Evolutionary conservation across 2,888 invertebrate genomes (phyloP), one percentile per base, ranked within the genome.

Genomic region (Lamproptera curius): DNA sequence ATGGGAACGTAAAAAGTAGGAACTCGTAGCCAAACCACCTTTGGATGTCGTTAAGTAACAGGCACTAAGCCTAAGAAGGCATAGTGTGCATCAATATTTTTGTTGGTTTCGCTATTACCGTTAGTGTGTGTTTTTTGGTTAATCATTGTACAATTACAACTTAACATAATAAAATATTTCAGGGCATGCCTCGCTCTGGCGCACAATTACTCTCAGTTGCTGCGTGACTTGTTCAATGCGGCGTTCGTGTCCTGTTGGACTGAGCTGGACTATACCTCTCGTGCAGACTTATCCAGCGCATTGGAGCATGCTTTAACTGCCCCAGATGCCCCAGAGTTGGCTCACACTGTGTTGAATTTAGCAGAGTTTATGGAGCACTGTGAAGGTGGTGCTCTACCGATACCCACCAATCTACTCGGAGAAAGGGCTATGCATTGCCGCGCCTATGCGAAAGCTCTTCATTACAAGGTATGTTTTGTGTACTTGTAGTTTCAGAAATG

Each of bases 321-420:
- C 0, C 96, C 97, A 2, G 98, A 98, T 69, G 92, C 98, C 45
- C 97, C 98, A 0, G 98, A 99, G 74, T 93, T 98, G 36, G 98
- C 97, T 0, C 98, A 98, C 67, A 97, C 97, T 0, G 95, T 99
- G 52, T 89, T 99, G 10, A 99, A 99, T 85, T 87, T 99, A 53
- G 98, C 98, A 0, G 99, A 99, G 77, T 99, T 99, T 67, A 98
- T 99, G 97, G 99, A 99, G 66, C 99, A 99, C 71, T 99, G 98
- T 67, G 99, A 99, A 67, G 94, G 96, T 68, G 98, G 98, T 16
- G 95, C 98, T 0, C 81, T 99, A 53, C 98, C 98, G 0, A 90
- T 99, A 51, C 94, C 97, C 51, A 92, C 95, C 0, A 93, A 94
- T 50, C 81, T 97, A 41, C 83, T 99, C 0, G 98, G 98, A 0